These are phyloP conservation scores for Botrylloides violaceus DNA, from an alignment of 23 tunicate species.

Conservation along the genomic window DNA sequence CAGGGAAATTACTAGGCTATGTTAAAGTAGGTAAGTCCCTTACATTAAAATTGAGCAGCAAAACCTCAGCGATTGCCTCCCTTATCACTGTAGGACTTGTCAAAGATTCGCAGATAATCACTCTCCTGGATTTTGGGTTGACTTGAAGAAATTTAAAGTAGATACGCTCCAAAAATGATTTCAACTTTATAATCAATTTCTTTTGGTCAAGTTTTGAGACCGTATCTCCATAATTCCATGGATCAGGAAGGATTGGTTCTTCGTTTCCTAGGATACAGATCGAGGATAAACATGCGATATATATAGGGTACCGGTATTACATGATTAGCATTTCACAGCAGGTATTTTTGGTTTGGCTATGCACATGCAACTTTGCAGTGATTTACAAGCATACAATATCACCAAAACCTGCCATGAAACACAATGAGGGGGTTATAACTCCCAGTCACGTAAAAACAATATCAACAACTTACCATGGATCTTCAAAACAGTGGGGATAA, in stretches of 20 bases:
- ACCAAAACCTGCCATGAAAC: too few relatives aligned
- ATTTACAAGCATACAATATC: too few relatives aligned
- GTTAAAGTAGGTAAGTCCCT: not conserved
- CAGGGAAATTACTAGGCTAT: too few relatives aligned
- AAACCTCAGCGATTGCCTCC: conserved; percentile 56
- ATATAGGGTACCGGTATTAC: too few relatives aligned
- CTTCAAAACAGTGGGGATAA: conserved; percentile 64
- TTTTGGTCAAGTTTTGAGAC: not conserved
- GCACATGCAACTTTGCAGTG: too few relatives aligned
- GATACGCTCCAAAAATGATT: conserved; percentile 47
- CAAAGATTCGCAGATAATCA: conserved; percentile 79
- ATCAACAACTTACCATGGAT: conserved; percentile 45
- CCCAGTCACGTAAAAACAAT: too few relatives aligned
- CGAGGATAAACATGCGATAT: too few relatives aligned
- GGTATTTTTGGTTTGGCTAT: too few relatives aligned
- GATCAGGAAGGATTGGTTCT: not conserved
- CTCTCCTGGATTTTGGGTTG: conserved; percentile 49
- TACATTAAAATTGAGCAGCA: conserved; percentile 70
- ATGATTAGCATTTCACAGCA: too few relatives aligned
- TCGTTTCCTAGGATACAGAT: too few relatives aligned
- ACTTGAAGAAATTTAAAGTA: conserved; percentile 66
- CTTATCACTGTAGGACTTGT: conserved; percentile 54
- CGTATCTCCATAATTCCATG: too few relatives aligned
- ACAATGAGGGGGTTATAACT: too few relatives aligned
- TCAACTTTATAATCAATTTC: not conserved